A percentile compares a stretch with the other conserved stretches of the same genome.
Conservation (phyloP, 2,888 invertebrate genomes). For the Ellobium chinense region DNA sequence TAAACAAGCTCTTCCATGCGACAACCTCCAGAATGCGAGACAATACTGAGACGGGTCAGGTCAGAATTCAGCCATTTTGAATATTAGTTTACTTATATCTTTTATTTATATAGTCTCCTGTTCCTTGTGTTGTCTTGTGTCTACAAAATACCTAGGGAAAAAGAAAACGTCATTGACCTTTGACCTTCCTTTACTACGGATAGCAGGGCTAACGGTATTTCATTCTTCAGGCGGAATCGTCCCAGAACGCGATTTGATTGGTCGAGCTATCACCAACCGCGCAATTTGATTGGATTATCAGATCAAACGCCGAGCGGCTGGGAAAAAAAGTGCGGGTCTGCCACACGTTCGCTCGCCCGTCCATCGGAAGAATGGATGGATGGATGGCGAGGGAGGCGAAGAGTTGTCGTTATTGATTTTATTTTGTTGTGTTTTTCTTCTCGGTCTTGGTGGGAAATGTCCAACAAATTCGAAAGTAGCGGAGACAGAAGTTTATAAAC, state of each 20-base stretch:
- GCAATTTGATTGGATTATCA: slow-evolving; percentile 20
- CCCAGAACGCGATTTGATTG: neutral
- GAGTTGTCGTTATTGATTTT: neutral
- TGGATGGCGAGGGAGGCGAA: neutral
- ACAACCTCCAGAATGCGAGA: no score
- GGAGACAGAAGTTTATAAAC: slow-evolving; percentile 1
- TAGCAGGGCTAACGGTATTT: no score
- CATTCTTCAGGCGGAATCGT: no score
- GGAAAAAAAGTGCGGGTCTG: neutral
- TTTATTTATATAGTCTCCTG: no score
- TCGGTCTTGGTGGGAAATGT: neutral
- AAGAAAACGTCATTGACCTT: no score
- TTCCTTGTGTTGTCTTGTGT: no score
- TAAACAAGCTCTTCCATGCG: no score
- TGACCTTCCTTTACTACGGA: no score
- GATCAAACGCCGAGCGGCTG: neutral
- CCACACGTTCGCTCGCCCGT: neutral
- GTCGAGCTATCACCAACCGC: neutral
- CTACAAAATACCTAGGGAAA: no score
- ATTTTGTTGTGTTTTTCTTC: neutral
- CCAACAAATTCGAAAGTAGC: slow-evolving; percentile 1
- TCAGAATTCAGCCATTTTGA: no score
- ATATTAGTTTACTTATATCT: no score
- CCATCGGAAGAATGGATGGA: neutral
- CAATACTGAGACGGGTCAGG: no score